Evolutionary conservation across 2,797 vertebrate species (phyloP), one percentile per base, ranked within the genome.

Genomic region (Morelia viridis): DNA sequence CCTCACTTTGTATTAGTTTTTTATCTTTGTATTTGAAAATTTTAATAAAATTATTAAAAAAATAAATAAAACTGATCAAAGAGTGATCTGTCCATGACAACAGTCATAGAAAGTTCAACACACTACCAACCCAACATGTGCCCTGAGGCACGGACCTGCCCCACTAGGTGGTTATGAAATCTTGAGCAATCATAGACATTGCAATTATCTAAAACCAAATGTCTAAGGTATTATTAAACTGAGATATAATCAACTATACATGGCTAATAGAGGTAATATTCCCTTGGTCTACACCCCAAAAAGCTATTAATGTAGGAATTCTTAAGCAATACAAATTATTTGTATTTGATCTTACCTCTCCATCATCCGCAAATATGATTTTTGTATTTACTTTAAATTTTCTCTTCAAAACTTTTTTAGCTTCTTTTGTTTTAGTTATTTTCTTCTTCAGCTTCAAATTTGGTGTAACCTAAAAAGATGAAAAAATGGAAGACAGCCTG

Each of bases 341-440:
- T 89, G 89, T 19, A 90, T 84, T 31, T 26, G 1, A 76, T 94
- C 97, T 97, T 97, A 98, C 98, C 96, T 98, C 96, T 90, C 99
- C 99, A n/a, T 98, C 98, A 84, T 99, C 98, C 0, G 95, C 98
- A 96, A 99, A 99, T 10, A 97, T 95, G 94, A 98, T 97, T 96
- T 99, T 99, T 94, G 98, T 99, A 96, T 99, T 99, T 89, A 99
- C 98, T 96, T 98, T 98, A 95, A 99, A 98, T 84, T 98, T 99
- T 94, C 98, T 99, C 97, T 99, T 99, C 61, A 99, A 96, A 68
- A 97, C 95, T 96, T 99, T 99, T 97, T 99, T 99, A 50, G 99
- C 99, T 95, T 99, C 99, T 96, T 97, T 98, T 22, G 97, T 98
- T 96, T 98, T 99, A 22, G 98, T 98, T 86, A 97, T 53, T 90